Evolutionary conservation across 2,113 vertebrate genomes (phyloP).

Genomic region (Limanda limanda): DNA sequence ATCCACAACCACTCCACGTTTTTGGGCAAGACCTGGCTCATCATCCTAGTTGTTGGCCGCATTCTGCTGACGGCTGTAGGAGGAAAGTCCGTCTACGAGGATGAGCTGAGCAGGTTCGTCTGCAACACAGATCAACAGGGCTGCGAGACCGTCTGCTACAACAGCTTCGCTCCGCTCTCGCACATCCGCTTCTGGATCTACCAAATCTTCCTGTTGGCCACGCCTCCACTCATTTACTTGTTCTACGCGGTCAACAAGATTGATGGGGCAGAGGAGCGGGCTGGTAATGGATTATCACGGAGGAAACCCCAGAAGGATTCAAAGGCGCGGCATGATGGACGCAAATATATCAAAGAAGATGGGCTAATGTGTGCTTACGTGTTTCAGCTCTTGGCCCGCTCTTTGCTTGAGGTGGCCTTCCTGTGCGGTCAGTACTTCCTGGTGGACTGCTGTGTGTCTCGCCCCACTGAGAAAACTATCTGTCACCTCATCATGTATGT

Average conservation of each 20-base stretch:
- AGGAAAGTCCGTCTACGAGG: too few species aligned
- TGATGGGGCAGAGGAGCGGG: constrained; percentile 85
- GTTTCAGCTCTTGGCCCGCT: constrained; percentile 89
- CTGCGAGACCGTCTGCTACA: too few species aligned
- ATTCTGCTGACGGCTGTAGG: too few species aligned
- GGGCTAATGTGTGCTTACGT: constrained; percentile 94
- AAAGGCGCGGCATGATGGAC: constrained; percentile 85
- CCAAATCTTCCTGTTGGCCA: constrained; percentile 92
- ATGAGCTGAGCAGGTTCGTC: too few species aligned
- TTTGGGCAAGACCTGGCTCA: constrained; percentile 97
- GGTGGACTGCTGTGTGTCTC: constrained; percentile 94
- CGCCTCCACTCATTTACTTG: constrained; percentile 92
- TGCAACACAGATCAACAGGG: too few species aligned
- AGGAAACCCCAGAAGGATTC: constrained; percentile 76
- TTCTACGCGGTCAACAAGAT: constrained; percentile 95
- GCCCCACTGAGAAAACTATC: constrained; percentile 95
- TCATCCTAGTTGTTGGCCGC: too few species aligned
- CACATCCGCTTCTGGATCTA: too few species aligned
- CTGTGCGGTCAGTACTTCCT: constrained; percentile 91
- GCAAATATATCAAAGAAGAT: constrained; percentile 88
- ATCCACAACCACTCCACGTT: constrained; percentile 98
- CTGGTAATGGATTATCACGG: constrained; percentile 52
- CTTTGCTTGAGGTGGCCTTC: constrained; percentile 89
- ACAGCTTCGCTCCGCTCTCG: too few species aligned
- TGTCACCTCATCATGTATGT: constrained; percentile 96